A percentile compares a stretch with the other conserved stretches of the same genome.
These are phyloP conservation scores for Antheraea pernyi DNA, from an alignment of 1,140 invertebrate species.

Conservation along the genomic window DNA sequence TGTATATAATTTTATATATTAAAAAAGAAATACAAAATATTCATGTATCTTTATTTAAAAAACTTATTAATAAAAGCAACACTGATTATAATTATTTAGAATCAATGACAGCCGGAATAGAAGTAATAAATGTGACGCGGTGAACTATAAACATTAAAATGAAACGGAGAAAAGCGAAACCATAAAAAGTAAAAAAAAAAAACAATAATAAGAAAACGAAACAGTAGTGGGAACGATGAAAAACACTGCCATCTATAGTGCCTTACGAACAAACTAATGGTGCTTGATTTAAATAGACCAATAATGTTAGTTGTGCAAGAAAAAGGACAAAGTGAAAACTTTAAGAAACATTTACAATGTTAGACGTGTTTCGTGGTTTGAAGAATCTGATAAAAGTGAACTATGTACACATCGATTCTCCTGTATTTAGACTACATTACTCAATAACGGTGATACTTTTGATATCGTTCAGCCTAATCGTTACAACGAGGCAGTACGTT, in stretches of 20 bases:
- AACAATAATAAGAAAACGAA: slow-evolving; percentile 73
- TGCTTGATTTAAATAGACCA: slow-evolving; percentile 62
- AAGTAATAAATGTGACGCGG: no score
- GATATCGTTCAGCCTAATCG: slow-evolving; percentile 94
- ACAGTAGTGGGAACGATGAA: slow-evolving; percentile 50
- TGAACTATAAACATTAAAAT: slow-evolving; percentile 18
- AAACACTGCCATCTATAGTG: slow-evolving; percentile 58
- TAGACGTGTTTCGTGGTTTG: no score
- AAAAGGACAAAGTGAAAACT: slow-evolving; percentile 19
- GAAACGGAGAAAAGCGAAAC: slow-evolving; percentile 70
- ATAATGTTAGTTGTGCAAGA: slow-evolving; percentile 58
- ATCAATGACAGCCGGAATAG: no score
- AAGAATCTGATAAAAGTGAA: no score
- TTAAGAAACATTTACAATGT: no score
- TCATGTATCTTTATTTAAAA: no score
- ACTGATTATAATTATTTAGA: no score
- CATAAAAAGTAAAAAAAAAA: no score
- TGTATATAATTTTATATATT: no score
- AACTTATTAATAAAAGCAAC: no score
- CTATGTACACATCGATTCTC: no score
- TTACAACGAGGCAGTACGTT: slow-evolving; percentile 98
- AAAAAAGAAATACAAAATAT: no score
- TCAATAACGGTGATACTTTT: slow-evolving; percentile 95
- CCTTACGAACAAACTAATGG: slow-evolving; percentile 66
- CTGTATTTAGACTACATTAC: slow-evolving; percentile 95